Evolutionary conservation across 2,888 invertebrate species (phyloP).

Genomic region (Drosophila kambysellisi): DNA sequence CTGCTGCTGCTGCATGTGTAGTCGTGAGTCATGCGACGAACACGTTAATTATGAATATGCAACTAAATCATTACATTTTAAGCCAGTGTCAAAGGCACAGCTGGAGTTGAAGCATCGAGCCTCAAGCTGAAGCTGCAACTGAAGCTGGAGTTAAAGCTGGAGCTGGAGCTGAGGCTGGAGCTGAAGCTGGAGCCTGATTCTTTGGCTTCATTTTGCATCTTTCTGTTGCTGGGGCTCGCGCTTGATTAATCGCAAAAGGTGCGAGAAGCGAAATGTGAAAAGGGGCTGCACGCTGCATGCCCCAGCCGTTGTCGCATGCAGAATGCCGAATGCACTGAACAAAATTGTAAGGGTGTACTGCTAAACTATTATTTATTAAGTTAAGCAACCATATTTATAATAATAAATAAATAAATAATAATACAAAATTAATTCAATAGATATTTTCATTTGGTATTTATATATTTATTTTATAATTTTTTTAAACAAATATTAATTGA

Average conservation of each 20-base stretch:
- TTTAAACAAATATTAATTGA: not conserved
- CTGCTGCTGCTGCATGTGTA: not conserved
- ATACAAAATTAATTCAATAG: not conserved
- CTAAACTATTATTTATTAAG: not conserved
- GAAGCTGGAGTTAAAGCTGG: not conserved
- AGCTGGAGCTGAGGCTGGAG: not conserved
- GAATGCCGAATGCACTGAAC: constrained; percentile 25
- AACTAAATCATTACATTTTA: constrained; percentile 83
- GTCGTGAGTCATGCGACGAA: constrained; percentile 53
- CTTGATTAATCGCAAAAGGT: constrained; percentile 79
- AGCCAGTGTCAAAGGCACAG: constrained; percentile 82
- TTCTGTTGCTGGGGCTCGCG: constrained; percentile 45
- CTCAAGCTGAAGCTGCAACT: not conserved
- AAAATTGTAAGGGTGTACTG: not conserved
- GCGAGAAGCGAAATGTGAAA: constrained; percentile 41
- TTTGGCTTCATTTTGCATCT: constrained; percentile 3
- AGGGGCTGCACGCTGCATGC: constrained; percentile 33
- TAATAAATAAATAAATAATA: too few species aligned
- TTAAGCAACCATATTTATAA: too few species aligned
- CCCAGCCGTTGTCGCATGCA: constrained; percentile 51
- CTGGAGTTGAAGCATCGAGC: constrained; percentile 55
- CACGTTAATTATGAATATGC: constrained; percentile 81
- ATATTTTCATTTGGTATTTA: not conserved
- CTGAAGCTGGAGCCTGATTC: not conserved
- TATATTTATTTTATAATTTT: not conserved